A percentile compares a stretch with the other conserved stretches of the same genome.
phyloP scores from a whole-genome alignment of 2,888 invertebrate genomes.

The Nomada ferruginata region DNA sequence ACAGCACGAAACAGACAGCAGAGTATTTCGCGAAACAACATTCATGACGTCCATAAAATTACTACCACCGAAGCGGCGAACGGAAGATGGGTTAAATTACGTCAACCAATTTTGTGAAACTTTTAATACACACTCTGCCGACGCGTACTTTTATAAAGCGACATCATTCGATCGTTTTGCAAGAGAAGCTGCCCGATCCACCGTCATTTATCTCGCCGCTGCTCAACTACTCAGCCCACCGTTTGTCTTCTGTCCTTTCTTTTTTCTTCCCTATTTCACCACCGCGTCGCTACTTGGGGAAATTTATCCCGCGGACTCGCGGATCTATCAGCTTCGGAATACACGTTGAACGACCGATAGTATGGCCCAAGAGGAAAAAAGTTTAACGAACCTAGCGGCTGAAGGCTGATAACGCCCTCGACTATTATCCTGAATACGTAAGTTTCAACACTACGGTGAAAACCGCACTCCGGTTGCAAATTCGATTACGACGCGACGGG shows the following conservation, averaged over 20 bases:
- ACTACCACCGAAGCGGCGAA: slow-evolving; percentile 36
- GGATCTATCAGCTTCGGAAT: neutral
- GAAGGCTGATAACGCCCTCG: slow-evolving; percentile 20
- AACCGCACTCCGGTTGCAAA: slow-evolving; percentile 25
- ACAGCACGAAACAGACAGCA: slow-evolving; percentile 13
- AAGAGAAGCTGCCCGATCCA: slow-evolving; percentile 2
- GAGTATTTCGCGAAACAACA: slow-evolving; percentile 36
- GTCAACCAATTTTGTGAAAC: slow-evolving; percentile 41
- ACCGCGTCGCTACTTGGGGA: neutral
- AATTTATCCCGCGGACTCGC: slow-evolving; percentile 15
- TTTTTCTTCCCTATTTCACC: neutral
- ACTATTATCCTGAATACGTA: slow-evolving; percentile 34
- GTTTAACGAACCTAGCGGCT: slow-evolving; percentile 61
- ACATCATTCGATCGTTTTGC: slow-evolving; percentile 10
- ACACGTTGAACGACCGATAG: neutral
- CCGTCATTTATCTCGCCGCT: slow-evolving; percentile 10
- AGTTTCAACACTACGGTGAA: slow-evolving; percentile 16
- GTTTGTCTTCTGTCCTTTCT: neutral
- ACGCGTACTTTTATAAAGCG: slow-evolving; percentile 27
- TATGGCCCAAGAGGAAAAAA: slow-evolving; percentile 18
- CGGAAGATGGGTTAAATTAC: slow-evolving; percentile 56
- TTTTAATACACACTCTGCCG: slow-evolving; percentile 52
- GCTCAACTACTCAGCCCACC: slow-evolving; percentile 5
- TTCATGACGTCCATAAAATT: slow-evolving; percentile 58
- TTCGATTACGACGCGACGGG: slow-evolving; percentile 40